A percentile compares a stretch with the other conserved stretches of the same genome.
phyloP scores from a whole-genome alignment of 2,113 vertebrate genomes.

The Rattus norvegicus region DNA sequence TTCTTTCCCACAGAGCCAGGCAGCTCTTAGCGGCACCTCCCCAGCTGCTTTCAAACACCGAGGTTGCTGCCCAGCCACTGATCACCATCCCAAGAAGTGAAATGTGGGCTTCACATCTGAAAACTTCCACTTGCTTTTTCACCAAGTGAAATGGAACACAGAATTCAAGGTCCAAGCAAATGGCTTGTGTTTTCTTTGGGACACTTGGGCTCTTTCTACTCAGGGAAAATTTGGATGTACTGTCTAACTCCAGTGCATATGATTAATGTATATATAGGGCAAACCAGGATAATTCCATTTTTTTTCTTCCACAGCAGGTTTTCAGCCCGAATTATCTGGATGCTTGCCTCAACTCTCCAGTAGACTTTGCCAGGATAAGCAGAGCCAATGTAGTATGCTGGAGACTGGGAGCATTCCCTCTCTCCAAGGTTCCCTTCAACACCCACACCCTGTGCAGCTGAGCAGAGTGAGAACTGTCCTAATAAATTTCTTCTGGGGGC shows the following conservation, averaged over 20 bases:
- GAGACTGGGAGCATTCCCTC: conserved; percentile 73
- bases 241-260: conserved; percentile 74
- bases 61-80: conserved; percentile 76
- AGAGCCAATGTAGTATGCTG: conserved; percentile 66
- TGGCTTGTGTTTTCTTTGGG: conserved; percentile 78
- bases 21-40: conserved; percentile 61
- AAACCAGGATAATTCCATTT: conserved; percentile 78
- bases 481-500: conserved; percentile 51
- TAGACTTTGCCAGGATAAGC: conserved; percentile 80
- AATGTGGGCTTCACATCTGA: conserved; percentile 81
- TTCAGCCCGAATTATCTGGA: conserved; percentile 76
- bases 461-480: conserved; percentile 55
- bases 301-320: conserved; percentile 77
- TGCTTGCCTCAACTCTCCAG: conserved; percentile 75
- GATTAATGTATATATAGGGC: conserved; percentile 80
- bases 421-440: conserved; percentile 71
- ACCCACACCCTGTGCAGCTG: conserved; percentile 64
- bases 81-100: conserved; percentile 77
- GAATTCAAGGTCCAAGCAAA: conserved; percentile 71
- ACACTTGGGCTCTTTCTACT: conserved; percentile 71
- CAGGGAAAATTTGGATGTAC: conserved; percentile 75
- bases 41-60: conserved; percentile 73
- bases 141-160: conserved; percentile 79
- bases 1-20: conserved; percentile 68
- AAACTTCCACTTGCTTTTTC: conserved; percentile 79